Percentiles rank a stretch among this genome's conserved stretches.
Evolutionary conservation across 1,140 invertebrate genomes (phyloP).

Genomic region (Potamilus streckersoni): DNA sequence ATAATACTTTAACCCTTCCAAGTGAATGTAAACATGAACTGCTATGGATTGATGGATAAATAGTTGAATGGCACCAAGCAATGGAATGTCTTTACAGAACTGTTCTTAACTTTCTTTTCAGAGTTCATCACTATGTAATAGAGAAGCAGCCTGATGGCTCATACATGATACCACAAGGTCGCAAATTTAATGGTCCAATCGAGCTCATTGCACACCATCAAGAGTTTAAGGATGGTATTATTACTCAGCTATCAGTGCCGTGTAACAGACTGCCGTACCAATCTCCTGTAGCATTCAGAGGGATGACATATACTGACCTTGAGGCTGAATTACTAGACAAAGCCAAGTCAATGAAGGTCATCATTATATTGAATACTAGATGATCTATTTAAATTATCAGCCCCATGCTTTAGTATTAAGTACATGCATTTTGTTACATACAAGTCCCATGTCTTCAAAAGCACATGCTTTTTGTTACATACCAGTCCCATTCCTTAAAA

Average conservation of each 20-base stretch:
- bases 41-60: too few relatives aligned
- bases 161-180: constrained; percentile 61
- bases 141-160: constrained; percentile 64
- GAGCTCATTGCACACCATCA: constrained; percentile 64
- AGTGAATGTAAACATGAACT: too few relatives aligned
- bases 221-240: constrained; percentile 56
- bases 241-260: constrained; percentile 61
- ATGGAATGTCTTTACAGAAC: too few relatives aligned
- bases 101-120: constrained; percentile 28
- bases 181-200: constrained; percentile 61
- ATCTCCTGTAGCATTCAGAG: constrained; percentile 67
- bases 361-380: background rate
- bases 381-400: background rate
- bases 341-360: constrained; percentile 52
- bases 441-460: too few relatives aligned
- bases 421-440: background rate
- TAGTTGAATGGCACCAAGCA: too few relatives aligned
- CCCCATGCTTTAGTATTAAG: background rate
- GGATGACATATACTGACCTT: constrained; percentile 67
- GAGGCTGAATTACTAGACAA: constrained; percentile 62
- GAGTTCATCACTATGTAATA: constrained; percentile 66
- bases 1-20: too few relatives aligned
- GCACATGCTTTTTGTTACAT: too few relatives aligned
- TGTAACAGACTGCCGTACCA: constrained; percentile 61
- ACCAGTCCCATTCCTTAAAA: too few relatives aligned